Evolutionary conservation across 2,113 vertebrate species (phyloP), one percentile per base, ranked within the genome.

Genomic region (Camelus dromedarius): DNA sequence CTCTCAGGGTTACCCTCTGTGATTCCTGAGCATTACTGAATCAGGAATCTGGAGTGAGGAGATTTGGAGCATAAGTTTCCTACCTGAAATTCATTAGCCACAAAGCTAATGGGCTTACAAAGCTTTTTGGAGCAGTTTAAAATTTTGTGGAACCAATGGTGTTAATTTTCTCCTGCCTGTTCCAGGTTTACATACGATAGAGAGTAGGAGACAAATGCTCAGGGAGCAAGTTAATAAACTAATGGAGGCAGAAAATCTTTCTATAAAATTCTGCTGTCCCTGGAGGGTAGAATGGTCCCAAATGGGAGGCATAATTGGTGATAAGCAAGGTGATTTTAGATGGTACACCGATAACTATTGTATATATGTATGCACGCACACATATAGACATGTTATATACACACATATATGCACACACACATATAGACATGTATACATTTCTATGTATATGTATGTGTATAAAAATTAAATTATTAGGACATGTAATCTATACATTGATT

Each of bases 291-390:
- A 84, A 60, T 50, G 92, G n/a, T 52, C 38, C 58, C 79, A 92
- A 89, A 62, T 30, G 48, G 16, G 7, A 58, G 42, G 69, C 10
- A 46, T 66, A 70, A 84, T 9, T 81, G 67, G 22, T 88, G 48
- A 42, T 66, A 62, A 85, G 48, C n/a, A 60, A 95, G 52, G 16
- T 69, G 85, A 92, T 85, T 91, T 95, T 66, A 90, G 76, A 66
- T 82, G 28, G 50, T 46, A 64, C 5, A 84, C 8, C 67, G 35
- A 88, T 92, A 11, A 42, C 9, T 58, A 16, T 89, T 66, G 28
- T 20, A 38, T 28, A 7, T n/a, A 26, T 14, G 73, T 20, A 66
- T 3, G 38, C 8, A 46, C 6, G 60, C 8, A 38, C 24, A 77
- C 16, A 32, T 11, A n/a, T 20, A 38, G 19, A 13, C 20, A 32